Conservation (phyloP, 2,888 invertebrate species). For the Dione juno region DNA sequence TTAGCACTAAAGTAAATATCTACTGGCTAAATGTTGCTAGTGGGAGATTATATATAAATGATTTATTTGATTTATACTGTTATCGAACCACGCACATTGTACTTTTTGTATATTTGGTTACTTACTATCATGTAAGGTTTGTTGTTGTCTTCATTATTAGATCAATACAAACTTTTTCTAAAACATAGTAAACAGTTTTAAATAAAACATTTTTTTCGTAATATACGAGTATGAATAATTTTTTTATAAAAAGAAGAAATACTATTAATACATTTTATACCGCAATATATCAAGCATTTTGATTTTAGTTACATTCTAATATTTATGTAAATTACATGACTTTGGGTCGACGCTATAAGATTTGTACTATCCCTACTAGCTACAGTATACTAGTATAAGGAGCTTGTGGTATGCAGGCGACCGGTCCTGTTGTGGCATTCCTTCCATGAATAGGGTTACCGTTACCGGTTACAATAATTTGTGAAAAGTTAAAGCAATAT, state of each 20-base stretch:
- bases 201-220: no score
- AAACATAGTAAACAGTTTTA: no score
- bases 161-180: background rate
- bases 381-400: constrained; percentile 17
- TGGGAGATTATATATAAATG: background rate
- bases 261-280: no score
- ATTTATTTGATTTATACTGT: constrained; percentile 1
- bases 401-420: constrained; percentile 36
- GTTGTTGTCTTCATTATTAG: background rate
- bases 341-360: background rate
- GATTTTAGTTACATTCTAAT: background rate
- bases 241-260: no score
- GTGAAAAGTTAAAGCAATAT: background rate
- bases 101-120: background rate
- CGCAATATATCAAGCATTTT: background rate
- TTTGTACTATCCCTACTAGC: constrained; percentile 34
- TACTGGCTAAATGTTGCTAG: background rate
- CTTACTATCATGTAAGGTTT: background rate
- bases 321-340: background rate
- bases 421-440: constrained; percentile 41
- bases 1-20: background rate
- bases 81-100: background rate
- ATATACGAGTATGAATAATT: no score
- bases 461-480: constrained; percentile 19
- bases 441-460: constrained; percentile 36